Evolutionary conservation across 2,888 invertebrate species (phyloP), one percentile per base, ranked within the genome.

Genomic region (Nymphalis urticae): DNA sequence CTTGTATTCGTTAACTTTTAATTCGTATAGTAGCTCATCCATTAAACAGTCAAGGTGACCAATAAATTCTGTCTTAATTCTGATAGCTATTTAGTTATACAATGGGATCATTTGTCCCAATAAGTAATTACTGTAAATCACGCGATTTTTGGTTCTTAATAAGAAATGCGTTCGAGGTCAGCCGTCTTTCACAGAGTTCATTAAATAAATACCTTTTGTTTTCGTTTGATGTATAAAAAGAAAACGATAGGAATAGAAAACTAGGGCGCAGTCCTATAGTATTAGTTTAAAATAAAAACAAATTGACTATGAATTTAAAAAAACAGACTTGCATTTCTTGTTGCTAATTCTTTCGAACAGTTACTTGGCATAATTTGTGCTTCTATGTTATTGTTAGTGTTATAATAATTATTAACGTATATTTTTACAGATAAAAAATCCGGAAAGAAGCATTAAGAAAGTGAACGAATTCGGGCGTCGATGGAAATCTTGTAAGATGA

Each of bases 401-500:
- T 13, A 42, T 42, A 42, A 42, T 42, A 42, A 42, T 13, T 2
- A 42, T 42, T 13, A 13, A 13, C n/a, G 19, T 50, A 7, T 9
- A n/a, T 32, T 36, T 59, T 65, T 51, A 21, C 65, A 60, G 59
- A 42, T 42, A 53, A 24, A 42, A 24, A 24, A 59, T 50, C n/a
- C 50, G 36, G 58, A 59, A 48, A 66, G 53, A 54, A 36, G 19
- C 17, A 48, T 13, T 13, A 42, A 42, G 42, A 42, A 42, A 42
- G 13, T 42, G 13, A 42, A 13, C 42, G 42, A 42, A 13, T 3
- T 42, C 42, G 27, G 27, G 10, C 19, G 54, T 42, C 59, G 50
- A 70, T 66, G 59, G 48, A 60, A 60, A 63, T 9, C 51, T 50
- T 56, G 68, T 60, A 66, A 62, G 67, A 70, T 67, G 67, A 70